Evolutionary conservation across 2,888 invertebrate species (phyloP), one percentile per base, ranked within the genome.

Genomic region (Syritta pipiens): DNA sequence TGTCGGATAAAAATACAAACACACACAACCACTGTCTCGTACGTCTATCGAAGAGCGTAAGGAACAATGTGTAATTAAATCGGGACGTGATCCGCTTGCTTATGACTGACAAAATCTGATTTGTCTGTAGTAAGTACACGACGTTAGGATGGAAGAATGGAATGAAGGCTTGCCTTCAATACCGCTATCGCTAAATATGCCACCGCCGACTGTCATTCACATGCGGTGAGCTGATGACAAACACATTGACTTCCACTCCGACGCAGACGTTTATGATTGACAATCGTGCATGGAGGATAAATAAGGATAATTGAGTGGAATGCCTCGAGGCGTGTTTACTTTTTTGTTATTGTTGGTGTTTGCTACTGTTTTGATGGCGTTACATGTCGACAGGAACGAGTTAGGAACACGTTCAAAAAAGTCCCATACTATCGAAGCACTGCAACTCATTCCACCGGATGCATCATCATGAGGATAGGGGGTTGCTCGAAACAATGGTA

Each of bases 31-130:
- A n/a, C n/a, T n/a, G n/a, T n/a, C n/a, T n/a, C n/a, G n/a, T n/a
- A n/a, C n/a, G n/a, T n/a, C n/a, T n/a, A n/a, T n/a, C 37, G 19
- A 24, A 40, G 19, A 9, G 5, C 22, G 5, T 22, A 46, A 62
- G 60, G 40, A 53, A 28, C 48, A 55, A 35, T 26, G n/a, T 55
- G 62, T 62, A 68, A 75, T 75, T 69, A 69, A 69, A 69, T 75
- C 42, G 62, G 26, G 17, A 69, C 75, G 75, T 75, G 75, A 62
- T 62, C 40, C 53, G 19, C 32, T 60, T 48, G 30, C 53, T 49
- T 19, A 40, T 32, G 37, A 48, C 40, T 49, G 48, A 40, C 49
- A 19, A 55, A 75, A 69, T 55, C 55, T n/a, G 69, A 69, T 75
- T 69, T 74, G 32, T 51, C 24, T 67, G 35, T 20, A 40, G 60